Evolutionary conservation across 1,140 invertebrate genomes (phyloP).

Genomic region (Caenorhabditis inopinata): DNA sequence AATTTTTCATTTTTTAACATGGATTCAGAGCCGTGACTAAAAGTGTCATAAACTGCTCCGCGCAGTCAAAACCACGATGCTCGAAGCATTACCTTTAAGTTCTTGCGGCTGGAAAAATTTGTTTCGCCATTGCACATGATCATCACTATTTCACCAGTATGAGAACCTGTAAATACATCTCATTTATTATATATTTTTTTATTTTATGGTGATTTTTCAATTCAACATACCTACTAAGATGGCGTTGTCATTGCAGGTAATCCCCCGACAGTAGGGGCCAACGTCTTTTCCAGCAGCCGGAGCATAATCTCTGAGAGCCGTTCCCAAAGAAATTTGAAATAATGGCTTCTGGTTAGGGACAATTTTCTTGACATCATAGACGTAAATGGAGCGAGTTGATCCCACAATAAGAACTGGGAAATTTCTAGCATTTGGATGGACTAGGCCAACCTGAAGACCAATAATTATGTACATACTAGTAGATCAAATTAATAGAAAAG

Average conservation of each 20-base stretch:
- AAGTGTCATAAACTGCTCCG: too few species aligned
- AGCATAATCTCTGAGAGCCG: neutral
- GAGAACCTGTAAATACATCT: neutral
- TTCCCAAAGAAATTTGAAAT: neutral
- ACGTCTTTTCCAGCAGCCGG: neutral
- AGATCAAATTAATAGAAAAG: too few species aligned
- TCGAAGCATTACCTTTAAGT: slow-evolving; percentile 27
- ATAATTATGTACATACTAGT: too few species aligned
- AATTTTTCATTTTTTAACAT: too few species aligned
- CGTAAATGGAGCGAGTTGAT: neutral
- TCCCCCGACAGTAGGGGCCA: neutral
- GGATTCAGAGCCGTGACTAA: too few species aligned
- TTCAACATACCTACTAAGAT: slow-evolving; percentile 15
- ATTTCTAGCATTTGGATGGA: slow-evolving; percentile 34
- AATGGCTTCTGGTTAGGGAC: neutral
- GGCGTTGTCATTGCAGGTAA: slow-evolving; percentile 27
- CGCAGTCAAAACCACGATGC: too few species aligned
- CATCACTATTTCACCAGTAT: slow-evolving; percentile 32
- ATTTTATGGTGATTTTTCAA: neutral
- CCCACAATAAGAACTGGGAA: slow-evolving; percentile 21
- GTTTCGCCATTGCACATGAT: slow-evolving; percentile 41
- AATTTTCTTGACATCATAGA: slow-evolving; percentile 26
- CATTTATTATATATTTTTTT: neutral
- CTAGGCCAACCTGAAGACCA: slow-evolving; percentile 10
- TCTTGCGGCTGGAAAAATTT: neutral